Percentiles rank a stretch among this genome's conserved stretches.
These are phyloP conservation scores for Operophtera brumata DNA, from an alignment of 2,888 invertebrate species.

Conservation along the genomic window DNA sequence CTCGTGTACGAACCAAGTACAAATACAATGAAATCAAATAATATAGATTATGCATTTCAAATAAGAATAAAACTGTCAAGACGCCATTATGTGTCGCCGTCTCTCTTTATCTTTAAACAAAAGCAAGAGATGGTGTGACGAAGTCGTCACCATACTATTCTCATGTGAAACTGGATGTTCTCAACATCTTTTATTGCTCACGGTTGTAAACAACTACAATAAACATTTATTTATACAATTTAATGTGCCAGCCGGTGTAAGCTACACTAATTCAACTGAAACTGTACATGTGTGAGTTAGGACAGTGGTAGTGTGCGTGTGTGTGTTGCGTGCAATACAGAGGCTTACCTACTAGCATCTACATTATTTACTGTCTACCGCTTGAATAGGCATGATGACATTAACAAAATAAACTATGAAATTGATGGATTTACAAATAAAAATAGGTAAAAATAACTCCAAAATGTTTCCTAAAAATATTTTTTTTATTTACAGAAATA, in stretches of 20 bases:
- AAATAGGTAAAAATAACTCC: too few relatives aligned
- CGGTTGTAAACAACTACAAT: slow-evolving; percentile 15
- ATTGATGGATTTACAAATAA: too few relatives aligned
- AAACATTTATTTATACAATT: slow-evolving; percentile 19
- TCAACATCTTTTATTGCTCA: slow-evolving; percentile 14
- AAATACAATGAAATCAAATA: too few relatives aligned
- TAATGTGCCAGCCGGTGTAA: slow-evolving; percentile 16
- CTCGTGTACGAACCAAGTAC: too few relatives aligned
- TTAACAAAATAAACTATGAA: too few relatives aligned
- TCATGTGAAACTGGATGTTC: not conserved
- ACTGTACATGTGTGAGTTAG: slow-evolving; percentile 21
- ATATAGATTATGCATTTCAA: not conserved
- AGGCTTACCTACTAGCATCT: not conserved
- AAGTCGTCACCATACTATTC: not conserved
- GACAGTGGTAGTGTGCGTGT: slow-evolving; percentile 13
- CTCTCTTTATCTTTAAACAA: not conserved
- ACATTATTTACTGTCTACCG: not conserved
- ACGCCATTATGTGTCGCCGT: not conserved
- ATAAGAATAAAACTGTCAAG: not conserved
- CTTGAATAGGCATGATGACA: too few relatives aligned
- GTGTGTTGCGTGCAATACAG: slow-evolving; percentile 20
- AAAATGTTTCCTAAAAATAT: too few relatives aligned
- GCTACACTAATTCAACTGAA: slow-evolving; percentile 13
- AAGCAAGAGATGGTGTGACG: not conserved
- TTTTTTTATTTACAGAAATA: too few relatives aligned